Evolutionary conservation across 2,797 vertebrate genomes (phyloP), one percentile per base, ranked within the genome.

Genomic region (Aeoliscus strigatus): DNA sequence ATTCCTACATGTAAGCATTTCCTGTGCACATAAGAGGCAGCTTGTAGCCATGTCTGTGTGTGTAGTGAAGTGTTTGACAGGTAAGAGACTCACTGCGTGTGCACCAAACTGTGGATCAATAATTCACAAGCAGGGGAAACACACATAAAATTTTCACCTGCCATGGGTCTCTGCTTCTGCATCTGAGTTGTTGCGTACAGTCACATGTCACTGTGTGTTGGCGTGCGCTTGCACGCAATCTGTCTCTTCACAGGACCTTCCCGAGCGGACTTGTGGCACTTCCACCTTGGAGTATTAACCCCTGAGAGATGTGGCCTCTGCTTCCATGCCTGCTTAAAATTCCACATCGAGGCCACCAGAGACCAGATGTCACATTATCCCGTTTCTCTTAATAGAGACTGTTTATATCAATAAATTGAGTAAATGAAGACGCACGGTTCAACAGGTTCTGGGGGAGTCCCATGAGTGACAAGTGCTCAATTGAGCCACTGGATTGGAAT

Each of bases 341-440:
- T 84, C 72, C 39, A 54, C 75, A 66, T 51, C 7, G 27, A 52
- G 66, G 69, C 70, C 86, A 74, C 78, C 66, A 45, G 79, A 80
- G 81, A 84, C 69, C 60, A 60, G 33, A 72, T 77, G 81, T 81
- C 84, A 85, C 52, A 69, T 75, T 74, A 31, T 29, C 59, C 38
- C 13, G 38, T 44, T 65, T 79, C 60, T 80, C 70, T 71, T 85
- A 86, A 86, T 84, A 76, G 82, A 76, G 66, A 66, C 70, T 62
- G 74, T 81, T 84, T 77, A 84, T 82, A 79, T 80, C 66, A 75
- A 86, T 84, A 84, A 82, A 84, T 80, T 81, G 75, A 85, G 84
- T 82, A 83, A 80, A 85, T 80, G 72, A 81, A 77, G 73, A 80
- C 63, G 68, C 50, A 31, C 25, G 43, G 42, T 60, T 67, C 74